Percentiles rank a stretch among this genome's conserved stretches.
These are phyloP conservation scores for Apodemus sylvaticus DNA, from an alignment of 2,113 vertebrate species.

Conservation along the genomic window DNA sequence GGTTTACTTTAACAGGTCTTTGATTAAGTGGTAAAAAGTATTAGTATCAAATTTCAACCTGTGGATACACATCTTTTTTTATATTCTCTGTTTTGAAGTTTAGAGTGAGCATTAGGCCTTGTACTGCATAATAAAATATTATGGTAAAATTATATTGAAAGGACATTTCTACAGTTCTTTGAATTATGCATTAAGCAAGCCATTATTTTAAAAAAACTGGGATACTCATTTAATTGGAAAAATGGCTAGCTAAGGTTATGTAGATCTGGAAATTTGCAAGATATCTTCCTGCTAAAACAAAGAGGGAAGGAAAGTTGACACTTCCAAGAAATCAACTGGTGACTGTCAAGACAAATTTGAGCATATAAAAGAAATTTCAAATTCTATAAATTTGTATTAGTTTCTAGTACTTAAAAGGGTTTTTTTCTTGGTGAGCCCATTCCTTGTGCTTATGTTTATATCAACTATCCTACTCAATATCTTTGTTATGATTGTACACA, in stretches of 20 bases:
- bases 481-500: neutral
- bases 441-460: neutral
- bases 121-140: neutral
- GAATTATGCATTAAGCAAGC: conserved; percentile 29
- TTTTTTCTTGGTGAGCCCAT: neutral
- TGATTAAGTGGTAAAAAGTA: conserved; percentile 2
- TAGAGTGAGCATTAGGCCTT: conserved; percentile 13
- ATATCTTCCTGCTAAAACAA: conserved; percentile 16
- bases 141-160: neutral
- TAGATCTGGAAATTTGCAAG: conserved; percentile 20
- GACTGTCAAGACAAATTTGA: conserved; percentile 38
- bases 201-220: neutral
- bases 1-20: conserved; percentile 15
- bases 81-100: conserved; percentile 35
- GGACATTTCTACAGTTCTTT: conserved; percentile 33
- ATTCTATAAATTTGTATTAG: neutral
- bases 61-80: conserved; percentile 16
- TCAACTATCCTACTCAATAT: neutral
- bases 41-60: conserved; percentile 6
- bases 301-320: neutral
- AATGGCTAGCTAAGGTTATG: conserved; percentile 21
- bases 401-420: neutral
- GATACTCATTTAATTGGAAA: neutral
- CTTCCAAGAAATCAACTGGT: neutral
- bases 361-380: conserved; percentile 37